These are phyloP conservation scores for Casuarius casuarius DNA, from an alignment of 2,113 vertebrate genomes.

Conservation along the genomic window DNA sequence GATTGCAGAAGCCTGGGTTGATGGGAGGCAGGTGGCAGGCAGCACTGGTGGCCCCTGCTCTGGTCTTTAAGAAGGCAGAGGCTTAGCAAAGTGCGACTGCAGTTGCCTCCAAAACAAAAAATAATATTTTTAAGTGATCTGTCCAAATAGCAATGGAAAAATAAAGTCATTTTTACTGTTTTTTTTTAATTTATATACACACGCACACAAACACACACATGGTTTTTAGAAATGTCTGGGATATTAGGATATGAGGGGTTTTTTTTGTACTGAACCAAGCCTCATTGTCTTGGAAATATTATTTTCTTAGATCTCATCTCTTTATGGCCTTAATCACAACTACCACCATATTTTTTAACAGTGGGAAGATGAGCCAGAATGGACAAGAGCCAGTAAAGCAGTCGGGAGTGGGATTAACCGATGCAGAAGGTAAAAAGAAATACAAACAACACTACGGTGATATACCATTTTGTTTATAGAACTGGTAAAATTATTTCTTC, in stretches of 20 bases:
- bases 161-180: not conserved
- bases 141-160: not conserved
- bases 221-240: not conserved
- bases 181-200: not conserved
- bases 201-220: not conserved
- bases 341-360: constrained; percentile 63
- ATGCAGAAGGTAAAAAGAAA: constrained; percentile 88
- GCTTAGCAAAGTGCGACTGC: not conserved
- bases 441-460: not conserved
- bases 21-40: not conserved
- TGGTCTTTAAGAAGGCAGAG: not conserved
- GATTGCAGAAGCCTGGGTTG: not conserved
- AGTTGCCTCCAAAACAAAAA: not conserved
- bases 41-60: not conserved
- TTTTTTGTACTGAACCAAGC: not conserved
- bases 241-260: no score
- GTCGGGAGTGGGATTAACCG: constrained; percentile 79
- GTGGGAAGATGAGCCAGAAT: constrained; percentile 91
- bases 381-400: constrained; percentile 84
- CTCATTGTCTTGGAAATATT: fast-evolving
- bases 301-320: not conserved
- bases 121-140: not conserved
- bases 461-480: not conserved
- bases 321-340: not conserved
- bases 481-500: not conserved